Evolutionary conservation across 2,888 invertebrate species (phyloP).

Genomic region (Leucania comma): DNA sequence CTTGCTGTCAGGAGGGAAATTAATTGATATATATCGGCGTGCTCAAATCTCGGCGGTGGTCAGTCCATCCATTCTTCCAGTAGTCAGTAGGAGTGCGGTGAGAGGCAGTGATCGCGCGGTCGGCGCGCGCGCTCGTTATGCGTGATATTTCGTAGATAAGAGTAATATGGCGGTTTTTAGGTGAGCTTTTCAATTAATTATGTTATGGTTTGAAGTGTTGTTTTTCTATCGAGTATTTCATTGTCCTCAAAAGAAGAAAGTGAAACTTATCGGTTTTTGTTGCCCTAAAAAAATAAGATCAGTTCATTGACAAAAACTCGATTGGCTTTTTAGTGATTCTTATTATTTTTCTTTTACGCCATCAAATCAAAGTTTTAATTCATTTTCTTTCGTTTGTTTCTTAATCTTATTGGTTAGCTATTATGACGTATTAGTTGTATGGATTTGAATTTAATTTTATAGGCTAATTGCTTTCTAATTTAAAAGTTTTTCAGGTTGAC

Average conservation of each 20-base stretch:
- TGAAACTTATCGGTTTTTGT: not conserved
- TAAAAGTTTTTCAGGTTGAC: not conserved
- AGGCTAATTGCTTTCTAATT: not conserved
- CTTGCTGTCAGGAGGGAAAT: conserved; percentile 75
- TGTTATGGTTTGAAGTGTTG: not conserved
- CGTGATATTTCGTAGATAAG: conserved; percentile 45
- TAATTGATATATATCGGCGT: conserved; percentile 83
- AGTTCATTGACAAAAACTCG: not conserved
- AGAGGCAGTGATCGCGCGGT: conserved; percentile 59
- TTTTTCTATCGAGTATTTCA: not conserved
- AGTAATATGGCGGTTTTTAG: conserved; percentile 54
- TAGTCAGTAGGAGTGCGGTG: conserved; percentile 70
- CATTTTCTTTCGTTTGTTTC: too few relatives aligned
- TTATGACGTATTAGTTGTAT: too few relatives aligned
- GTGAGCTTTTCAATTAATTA: conserved; percentile 44
- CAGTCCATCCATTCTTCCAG: conserved; percentile 64
- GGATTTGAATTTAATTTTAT: too few relatives aligned
- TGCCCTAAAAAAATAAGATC: too few relatives aligned
- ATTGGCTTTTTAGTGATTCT: not conserved
- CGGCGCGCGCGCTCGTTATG: conserved; percentile 48
- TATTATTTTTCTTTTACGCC: too few relatives aligned
- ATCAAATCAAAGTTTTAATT: not conserved
- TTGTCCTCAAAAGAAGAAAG: not conserved
- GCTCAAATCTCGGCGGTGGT: conserved; percentile 75
- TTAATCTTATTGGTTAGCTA: too few relatives aligned